Base-by-base conservation (phyloP, 2,888 invertebrate genomes). In the Drosophila meridionalis region DNA sequence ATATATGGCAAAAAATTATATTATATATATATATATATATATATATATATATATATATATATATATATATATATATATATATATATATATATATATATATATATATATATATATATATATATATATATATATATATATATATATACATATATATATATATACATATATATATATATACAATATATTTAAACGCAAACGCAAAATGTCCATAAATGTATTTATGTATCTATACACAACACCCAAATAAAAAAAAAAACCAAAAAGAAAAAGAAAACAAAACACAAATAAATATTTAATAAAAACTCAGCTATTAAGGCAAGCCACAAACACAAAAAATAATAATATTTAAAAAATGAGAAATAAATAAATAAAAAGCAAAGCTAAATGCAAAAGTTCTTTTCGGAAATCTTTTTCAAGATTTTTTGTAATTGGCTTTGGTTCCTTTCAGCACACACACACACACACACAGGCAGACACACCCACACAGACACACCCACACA, bases 121-220 rank as follows among this genome's bases (percentile, higher is more conserved):
- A 69, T 42, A 52, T 66, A 78, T n/a, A n/a, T 7, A 36, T 14
- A 42, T 30, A 8, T 32, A 45, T 26, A 34, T 9, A 50, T 8
- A 8, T 48, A 64, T 69, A 71, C 70, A 56, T 42, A 59, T 43
- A 61, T 56, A 71, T 57, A 59, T 55, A 57, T 38, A 74, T 43
- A 75, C 62, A 73, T 63, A 70, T 59, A 77, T 70, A 69, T 78
- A 83, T 79, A 75, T 70, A 79, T 69, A 73, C 63, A 80, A 80
- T 80, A 87, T 80, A 84, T 87, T 79, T 82, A 82, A 69, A 55
- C 57, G 42, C 60, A 66, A 75, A 79, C 59, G 79, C 75, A 71
- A 83, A 82, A 87, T 87, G 86, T 87, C 86, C 86, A 89, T 87
- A 89, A 89, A 90, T 90, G 89, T 87, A 86, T 87, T 90, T 90